phyloP scores from a whole-genome alignment of 2,888 invertebrate genomes.

The Laothoe populi region DNA sequence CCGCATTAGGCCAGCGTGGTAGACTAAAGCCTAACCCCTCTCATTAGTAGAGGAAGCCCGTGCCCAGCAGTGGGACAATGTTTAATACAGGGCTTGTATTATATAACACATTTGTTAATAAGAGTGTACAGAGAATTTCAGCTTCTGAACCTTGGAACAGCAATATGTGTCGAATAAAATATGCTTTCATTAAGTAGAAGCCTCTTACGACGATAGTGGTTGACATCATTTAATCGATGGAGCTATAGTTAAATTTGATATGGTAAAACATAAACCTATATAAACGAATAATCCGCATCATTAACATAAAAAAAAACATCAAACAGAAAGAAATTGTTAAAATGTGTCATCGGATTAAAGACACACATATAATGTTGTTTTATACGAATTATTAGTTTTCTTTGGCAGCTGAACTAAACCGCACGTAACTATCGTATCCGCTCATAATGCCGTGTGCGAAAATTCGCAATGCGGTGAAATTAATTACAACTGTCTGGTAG shows the following conservation, averaged over 20 bases:
- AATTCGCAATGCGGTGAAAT: constrained; percentile 10
- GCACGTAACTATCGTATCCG: background rate
- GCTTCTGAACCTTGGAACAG: too few relatives aligned
- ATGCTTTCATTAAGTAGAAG: too few relatives aligned
- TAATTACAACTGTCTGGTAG: background rate
- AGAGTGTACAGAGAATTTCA: too few relatives aligned
- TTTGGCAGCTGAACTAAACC: constrained; percentile 1
- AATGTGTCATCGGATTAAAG: background rate
- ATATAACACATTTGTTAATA: too few relatives aligned
- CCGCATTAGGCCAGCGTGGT: too few relatives aligned
- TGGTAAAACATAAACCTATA: constrained; percentile 3
- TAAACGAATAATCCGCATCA: background rate
- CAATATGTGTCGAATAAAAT: too few relatives aligned
- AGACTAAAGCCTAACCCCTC: too few relatives aligned
- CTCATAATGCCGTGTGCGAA: background rate
- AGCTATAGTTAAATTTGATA: background rate
- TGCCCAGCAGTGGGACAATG: too few relatives aligned
- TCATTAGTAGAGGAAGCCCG: too few relatives aligned
- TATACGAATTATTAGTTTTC: background rate
- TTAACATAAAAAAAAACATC: constrained; percentile 4
- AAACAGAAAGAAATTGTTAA: background rate
- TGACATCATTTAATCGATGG: too few relatives aligned
- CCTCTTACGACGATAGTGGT: too few relatives aligned
- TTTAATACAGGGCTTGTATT: too few relatives aligned
- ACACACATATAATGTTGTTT: constrained; percentile 12